A percentile compares a stretch with the other conserved stretches of the same genome.
Evolutionary conservation across 2,888 invertebrate species (phyloP).

Genomic region (Willowsia nigromaculata): DNA sequence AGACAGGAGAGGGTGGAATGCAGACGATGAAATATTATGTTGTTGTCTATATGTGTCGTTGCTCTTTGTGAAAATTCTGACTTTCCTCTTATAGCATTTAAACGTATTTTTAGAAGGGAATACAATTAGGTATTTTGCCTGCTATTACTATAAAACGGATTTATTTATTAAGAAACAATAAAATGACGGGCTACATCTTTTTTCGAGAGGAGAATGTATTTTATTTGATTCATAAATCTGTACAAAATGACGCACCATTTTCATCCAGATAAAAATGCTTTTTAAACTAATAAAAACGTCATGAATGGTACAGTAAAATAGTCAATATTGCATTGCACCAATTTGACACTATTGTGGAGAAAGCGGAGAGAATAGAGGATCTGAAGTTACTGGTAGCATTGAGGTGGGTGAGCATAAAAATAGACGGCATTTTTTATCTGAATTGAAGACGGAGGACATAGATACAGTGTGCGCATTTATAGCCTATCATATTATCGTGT

Average conservation of each 20-base stretch:
- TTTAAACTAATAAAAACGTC: conserved; percentile 55
- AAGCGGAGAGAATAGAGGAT: background rate
- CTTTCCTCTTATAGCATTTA: background rate
- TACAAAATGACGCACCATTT: conserved; percentile 22
- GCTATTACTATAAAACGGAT: background rate
- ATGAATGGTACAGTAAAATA: conserved; percentile 32
- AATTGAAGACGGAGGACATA: background rate
- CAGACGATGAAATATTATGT: conserved; percentile 4
- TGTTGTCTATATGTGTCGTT: background rate
- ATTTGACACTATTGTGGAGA: background rate
- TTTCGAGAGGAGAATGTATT: conserved; percentile 17
- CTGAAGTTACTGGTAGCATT: background rate
- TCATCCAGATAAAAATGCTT: conserved; percentile 33
- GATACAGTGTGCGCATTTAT: background rate
- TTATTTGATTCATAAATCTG: conserved; percentile 28
- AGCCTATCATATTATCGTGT: background rate
- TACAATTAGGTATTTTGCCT: background rate
- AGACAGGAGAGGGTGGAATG: background rate
- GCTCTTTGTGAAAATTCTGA: background rate
- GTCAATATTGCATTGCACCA: background rate
- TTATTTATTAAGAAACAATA: background rate
- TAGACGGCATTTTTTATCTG: background rate
- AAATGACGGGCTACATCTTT: background rate
- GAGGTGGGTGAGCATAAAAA: background rate
- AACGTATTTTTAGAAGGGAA: background rate